Percentiles rank a stretch among this genome's conserved stretches.
phyloP scores from a whole-genome alignment of 2,113 vertebrate genomes.

The Cygnus buccinator region DNA sequence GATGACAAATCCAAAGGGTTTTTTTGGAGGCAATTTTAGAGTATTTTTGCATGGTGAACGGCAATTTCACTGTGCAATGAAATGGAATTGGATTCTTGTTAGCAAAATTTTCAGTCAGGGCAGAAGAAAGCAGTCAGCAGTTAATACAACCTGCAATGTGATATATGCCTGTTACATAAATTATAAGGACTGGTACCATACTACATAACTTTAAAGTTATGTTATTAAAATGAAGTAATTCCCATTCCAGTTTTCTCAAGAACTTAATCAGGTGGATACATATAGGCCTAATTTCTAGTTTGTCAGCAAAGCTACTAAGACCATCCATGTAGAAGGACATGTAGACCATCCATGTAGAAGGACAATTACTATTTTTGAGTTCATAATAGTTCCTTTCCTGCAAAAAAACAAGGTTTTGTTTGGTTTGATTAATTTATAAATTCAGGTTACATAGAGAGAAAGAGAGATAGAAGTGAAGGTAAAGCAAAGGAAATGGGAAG shows the following conservation, averaged over 20 bases:
- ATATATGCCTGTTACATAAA: not conserved
- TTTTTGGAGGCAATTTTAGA: not conserved
- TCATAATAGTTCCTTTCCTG: not conserved
- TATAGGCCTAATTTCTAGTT: not conserved
- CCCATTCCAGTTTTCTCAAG: not conserved
- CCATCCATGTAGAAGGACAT: not conserved
- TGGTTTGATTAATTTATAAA: not conserved
- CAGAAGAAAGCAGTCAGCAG: constrained; percentile 15
- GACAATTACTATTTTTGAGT: not conserved
- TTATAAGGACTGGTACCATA: not conserved
- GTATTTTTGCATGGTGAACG: not conserved
- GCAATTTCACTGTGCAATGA: not conserved
- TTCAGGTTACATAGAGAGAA: not conserved
- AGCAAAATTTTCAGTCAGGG: not conserved
- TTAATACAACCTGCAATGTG: not conserved
- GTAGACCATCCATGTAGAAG: not conserved
- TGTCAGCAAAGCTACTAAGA: not conserved
- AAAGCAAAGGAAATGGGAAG: too few species aligned
- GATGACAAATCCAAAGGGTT: constrained; percentile 37
- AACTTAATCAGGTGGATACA: not conserved
- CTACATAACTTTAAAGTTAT: constrained; percentile 1
- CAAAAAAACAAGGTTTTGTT: not conserved
- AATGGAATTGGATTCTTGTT: not conserved
- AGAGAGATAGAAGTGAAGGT: not conserved
- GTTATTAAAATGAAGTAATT: constrained; percentile 18